Evolutionary conservation across 2,113 vertebrate genomes (phyloP).

Genomic region (Eptesicus fuscus): DNA sequence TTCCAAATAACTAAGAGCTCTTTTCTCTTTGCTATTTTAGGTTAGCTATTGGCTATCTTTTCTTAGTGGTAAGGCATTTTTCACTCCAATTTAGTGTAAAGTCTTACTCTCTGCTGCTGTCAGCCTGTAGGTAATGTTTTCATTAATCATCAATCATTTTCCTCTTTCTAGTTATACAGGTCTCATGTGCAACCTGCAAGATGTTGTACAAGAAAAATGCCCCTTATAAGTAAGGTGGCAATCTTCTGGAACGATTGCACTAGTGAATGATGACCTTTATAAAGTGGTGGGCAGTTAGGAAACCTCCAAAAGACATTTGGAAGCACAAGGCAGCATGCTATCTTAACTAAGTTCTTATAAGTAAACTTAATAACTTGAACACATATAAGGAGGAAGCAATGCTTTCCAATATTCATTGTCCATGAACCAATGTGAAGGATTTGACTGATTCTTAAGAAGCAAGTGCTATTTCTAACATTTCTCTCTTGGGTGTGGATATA

Average conservation of each 20-base stretch:
- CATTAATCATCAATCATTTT: conserved; percentile 5
- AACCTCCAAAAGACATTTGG: background rate
- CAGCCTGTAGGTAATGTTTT: background rate
- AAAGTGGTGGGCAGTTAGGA: background rate
- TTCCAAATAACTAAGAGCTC: background rate
- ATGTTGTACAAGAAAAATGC: conserved; percentile 32
- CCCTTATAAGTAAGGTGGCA: background rate
- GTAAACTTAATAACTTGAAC: conserved; percentile 14
- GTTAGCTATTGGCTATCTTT: background rate
- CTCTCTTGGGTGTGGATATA: background rate
- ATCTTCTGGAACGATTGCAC: background rate
- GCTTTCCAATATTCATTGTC: background rate
- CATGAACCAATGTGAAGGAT: conserved; percentile 1
- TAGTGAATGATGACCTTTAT: background rate
- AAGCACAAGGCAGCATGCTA: background rate
- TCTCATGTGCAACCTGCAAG: background rate
- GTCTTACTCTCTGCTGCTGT: background rate
- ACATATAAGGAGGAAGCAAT: background rate
- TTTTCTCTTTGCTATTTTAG: background rate
- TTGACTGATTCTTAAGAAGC: conserved; percentile 33
- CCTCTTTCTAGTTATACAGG: background rate
- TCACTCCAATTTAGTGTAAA: background rate
- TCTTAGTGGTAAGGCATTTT: background rate
- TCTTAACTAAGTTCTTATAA: background rate
- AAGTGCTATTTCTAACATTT: background rate